Conservation (phyloP, 2,888 invertebrate genomes). For the Noctua janthina region DNA sequence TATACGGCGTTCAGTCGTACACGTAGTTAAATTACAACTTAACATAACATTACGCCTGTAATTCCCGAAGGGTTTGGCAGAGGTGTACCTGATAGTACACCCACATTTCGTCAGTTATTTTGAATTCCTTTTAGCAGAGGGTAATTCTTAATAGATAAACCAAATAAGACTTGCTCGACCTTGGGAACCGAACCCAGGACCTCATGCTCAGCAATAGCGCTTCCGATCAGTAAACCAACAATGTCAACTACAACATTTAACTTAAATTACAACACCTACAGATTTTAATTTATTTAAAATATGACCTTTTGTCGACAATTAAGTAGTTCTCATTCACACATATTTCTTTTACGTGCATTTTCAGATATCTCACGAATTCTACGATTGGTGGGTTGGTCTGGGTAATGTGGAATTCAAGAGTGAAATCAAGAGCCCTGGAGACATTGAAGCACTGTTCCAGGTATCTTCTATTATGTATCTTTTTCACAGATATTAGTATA, state of each 20-base stretch:
- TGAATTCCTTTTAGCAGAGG: not conserved
- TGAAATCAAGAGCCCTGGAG: slow-evolving; percentile 87
- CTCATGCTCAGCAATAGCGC: not conserved
- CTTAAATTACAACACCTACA: not conserved
- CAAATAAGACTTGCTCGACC: not conserved
- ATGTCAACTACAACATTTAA: not conserved
- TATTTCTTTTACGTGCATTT: slow-evolving; percentile 40
- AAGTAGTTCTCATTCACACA: not conserved
- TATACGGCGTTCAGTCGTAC: not conserved
- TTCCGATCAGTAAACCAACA: not conserved
- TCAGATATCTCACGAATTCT: slow-evolving; percentile 90
- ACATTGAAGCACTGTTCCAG: slow-evolving; percentile 90
- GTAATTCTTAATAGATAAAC: not conserved
- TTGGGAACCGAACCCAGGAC: not conserved
- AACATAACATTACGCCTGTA: not conserved
- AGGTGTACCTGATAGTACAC: not conserved
- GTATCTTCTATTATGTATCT: slow-evolving; percentile 70
- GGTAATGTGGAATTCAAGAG: slow-evolving; percentile 87
- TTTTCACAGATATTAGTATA: not conserved
- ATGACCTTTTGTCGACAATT: not conserved
- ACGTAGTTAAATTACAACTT: not conserved
- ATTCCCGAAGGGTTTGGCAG: not conserved
- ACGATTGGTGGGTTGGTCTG: slow-evolving; percentile 88
- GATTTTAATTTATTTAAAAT: not conserved
- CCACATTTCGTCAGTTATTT: not conserved